Base-by-base conservation (phyloP, 2,888 invertebrate genomes). In the Archips crataeganus region DNA sequence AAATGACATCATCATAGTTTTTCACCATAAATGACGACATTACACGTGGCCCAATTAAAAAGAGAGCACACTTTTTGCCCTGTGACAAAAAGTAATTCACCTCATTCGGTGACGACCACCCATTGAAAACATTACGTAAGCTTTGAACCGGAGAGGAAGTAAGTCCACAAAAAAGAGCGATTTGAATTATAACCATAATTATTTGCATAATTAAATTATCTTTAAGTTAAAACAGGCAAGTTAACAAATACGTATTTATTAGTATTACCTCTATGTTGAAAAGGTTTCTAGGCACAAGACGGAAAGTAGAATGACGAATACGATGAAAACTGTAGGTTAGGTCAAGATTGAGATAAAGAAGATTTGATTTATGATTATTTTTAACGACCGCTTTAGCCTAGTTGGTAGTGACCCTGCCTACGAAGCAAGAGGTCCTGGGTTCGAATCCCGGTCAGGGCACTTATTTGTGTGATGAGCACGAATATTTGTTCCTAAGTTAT, bases 51-150 rank as follows among this genome's bases (percentile, higher is more conserved):
- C 74, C 70, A 74, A 74, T 74, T 74, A 74, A 74, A 74, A 74
- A 74, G 74, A 74, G 74, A 74, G 74, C 74, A 69, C 51, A 32
- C 51, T 74, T 74, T 74, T 74, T 74, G 70, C 65, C 54, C 11
- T 42, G 51, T 32, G n/a, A 70, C 61, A 74, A 74, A 74, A 74
- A 74, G 45, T 54, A 63, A 49, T 47, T 63, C 63, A 47, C 63
- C 63, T 63, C 51, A 15, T 65, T 36, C 65, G 65, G 65, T 67
- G 72, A 57, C 63, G 73, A 68, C 68, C 73, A 73, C 73, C 68
- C 73, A 64, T 73, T 60, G 63, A 47, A 67, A 72, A 57, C 47
- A 73, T 73, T 69, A 73, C 73, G 73, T 73, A 68, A 73, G 67
- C 68, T 32, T 42, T 62, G 47, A 45, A 15, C 54, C 47, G 32